A percentile compares a stretch with the other conserved stretches of the same genome.
phyloP scores from a whole-genome alignment of 2,797 vertebrate species.

The Morelia viridis region DNA sequence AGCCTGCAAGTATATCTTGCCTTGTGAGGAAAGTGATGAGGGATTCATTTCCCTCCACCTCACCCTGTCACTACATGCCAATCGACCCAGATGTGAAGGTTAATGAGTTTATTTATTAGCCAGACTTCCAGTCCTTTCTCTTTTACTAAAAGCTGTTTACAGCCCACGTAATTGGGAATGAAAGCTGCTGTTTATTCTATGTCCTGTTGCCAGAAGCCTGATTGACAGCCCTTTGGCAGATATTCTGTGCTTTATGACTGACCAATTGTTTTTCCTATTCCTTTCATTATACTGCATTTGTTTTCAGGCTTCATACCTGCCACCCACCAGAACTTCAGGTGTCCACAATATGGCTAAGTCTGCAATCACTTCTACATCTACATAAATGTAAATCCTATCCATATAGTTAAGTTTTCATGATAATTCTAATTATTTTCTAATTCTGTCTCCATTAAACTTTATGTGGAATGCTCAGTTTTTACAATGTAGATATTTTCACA shows the following conservation, averaged over 20 bases:
- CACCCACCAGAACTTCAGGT: constrained; percentile 17
- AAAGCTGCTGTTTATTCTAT: constrained; percentile 61
- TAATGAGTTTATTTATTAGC: constrained; percentile 67
- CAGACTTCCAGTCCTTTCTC: constrained; percentile 40
- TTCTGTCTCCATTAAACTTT: neutral
- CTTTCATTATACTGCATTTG: neutral
- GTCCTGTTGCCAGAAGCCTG: constrained; percentile 62
- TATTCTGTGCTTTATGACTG: constrained; percentile 45
- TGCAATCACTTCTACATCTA: neutral
- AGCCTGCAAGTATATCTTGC: neutral
- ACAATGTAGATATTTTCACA: too few species aligned
- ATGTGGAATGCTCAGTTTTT: too few species aligned
- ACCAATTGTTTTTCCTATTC: constrained; percentile 14
- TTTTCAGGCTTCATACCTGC: neutral
- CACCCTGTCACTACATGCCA: constrained; percentile 11
- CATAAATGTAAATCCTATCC: neutral
- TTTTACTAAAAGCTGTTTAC: constrained; percentile 62
- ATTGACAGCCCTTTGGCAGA: constrained; percentile 51
- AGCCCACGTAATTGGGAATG: constrained; percentile 64
- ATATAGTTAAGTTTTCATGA: neutral
- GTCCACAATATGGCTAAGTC: too few species aligned
- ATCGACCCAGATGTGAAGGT: constrained; percentile 53
- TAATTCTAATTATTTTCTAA: neutral
- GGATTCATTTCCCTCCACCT: constrained; percentile 22
- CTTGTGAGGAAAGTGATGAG: neutral